Percentiles rank a stretch among this genome's conserved stretches.
Evolutionary conservation across 1,140 invertebrate species (phyloP).

Genomic region (Macrosteles quadrilineatus): DNA sequence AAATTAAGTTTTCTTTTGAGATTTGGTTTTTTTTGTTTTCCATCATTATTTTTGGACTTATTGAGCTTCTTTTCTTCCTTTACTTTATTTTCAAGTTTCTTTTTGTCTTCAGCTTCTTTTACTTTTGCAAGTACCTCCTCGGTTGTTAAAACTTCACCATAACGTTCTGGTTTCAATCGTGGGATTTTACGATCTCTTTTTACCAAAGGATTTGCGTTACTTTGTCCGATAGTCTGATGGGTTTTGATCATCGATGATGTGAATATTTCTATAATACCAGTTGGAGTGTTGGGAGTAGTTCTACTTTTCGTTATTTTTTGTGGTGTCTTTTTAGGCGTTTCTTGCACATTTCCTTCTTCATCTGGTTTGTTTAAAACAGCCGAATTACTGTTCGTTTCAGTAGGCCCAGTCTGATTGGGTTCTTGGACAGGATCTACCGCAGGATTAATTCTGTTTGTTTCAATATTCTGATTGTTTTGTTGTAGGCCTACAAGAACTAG

Average conservation of each 20-base stretch:
- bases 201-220: neutral
- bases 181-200: conserved; percentile 21
- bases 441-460: neutral
- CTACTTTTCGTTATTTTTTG: neutral
- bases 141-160: conserved; percentile 9
- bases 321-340: conserved; percentile 7
- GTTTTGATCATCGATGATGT: neutral
- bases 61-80: too few relatives aligned
- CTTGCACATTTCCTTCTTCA: neutral
- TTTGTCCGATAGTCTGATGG: neutral
- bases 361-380: too few relatives aligned
- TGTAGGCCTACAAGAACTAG: neutral
- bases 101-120: neutral
- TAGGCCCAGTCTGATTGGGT: neutral
- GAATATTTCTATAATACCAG: conserved; percentile 13
- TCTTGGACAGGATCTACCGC: neutral
- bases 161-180: conserved; percentile 15
- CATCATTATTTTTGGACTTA: too few relatives aligned
- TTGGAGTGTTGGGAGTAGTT: conserved; percentile 13
- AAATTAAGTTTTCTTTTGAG: too few relatives aligned
- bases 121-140: neutral
- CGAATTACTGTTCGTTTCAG: too few relatives aligned
- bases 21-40: too few relatives aligned
- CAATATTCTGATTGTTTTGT: neutral
- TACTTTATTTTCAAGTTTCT: too few relatives aligned